Percentiles rank a stretch among this genome's conserved stretches.
These are phyloP conservation scores for Pseudorectes ferrugineus DNA, from an alignment of 2,113 vertebrate species.

Conservation along the genomic window DNA sequence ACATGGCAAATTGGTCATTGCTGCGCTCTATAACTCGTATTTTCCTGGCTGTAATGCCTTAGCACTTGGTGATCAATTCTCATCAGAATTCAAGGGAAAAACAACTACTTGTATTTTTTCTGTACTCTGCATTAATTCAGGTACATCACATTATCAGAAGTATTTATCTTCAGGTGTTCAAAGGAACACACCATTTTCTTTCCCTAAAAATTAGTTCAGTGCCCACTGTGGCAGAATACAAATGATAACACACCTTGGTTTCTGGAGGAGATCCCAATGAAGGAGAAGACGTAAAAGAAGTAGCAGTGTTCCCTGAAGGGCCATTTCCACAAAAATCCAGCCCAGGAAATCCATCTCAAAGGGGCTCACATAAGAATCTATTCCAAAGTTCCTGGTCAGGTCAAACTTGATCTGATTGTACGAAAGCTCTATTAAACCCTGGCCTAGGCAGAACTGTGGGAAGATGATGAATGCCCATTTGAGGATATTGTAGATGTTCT, in stretches of 20 bases:
- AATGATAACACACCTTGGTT: conserved; percentile 46
- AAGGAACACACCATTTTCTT: background rate
- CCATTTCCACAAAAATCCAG: conserved; percentile 70
- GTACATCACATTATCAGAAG: background rate
- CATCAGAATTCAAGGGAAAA: background rate
- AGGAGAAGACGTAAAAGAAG: conserved; percentile 62
- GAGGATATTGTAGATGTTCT: conserved; percentile 63
- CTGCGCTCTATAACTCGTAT: background rate
- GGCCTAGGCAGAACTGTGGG: conserved; percentile 77
- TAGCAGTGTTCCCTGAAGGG: conserved; percentile 61
- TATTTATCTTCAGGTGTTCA: background rate
- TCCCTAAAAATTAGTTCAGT: background rate
- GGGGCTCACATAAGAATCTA: conserved; percentile 69
- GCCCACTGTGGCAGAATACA: background rate
- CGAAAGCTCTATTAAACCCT: conserved; percentile 72
- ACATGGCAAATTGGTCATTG: background rate
- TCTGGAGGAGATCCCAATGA: conserved; percentile 59
- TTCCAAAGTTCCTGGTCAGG: conserved; percentile 62
- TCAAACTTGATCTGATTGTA: conserved; percentile 75
- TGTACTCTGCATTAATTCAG: background rate
- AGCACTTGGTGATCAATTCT: background rate
- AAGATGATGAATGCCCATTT: conserved; percentile 70
- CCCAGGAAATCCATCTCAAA: conserved; percentile 73
- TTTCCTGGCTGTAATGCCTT: background rate
- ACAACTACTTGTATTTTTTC: background rate